Conservation (phyloP, 1,140 invertebrate genomes). For the Saxidomus purpurata region DNA sequence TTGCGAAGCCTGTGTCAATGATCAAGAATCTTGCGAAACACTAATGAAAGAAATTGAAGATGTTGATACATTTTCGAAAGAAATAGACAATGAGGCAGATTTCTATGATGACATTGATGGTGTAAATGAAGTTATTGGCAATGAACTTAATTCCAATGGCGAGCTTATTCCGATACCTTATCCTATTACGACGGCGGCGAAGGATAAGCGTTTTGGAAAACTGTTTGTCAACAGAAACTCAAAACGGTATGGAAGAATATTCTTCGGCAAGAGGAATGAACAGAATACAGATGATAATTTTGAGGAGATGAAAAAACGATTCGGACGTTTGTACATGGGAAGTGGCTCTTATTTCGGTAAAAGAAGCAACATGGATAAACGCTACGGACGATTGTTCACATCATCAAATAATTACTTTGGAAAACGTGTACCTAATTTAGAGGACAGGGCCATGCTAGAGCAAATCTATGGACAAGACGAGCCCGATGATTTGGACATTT, state of each 20-base stretch:
- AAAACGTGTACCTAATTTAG: not conserved
- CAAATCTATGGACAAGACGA: not conserved
- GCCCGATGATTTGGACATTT: not conserved
- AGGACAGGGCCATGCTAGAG: not conserved
- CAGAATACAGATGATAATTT: not conserved
- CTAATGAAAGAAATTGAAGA: constrained; percentile 27
- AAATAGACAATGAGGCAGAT: not conserved
- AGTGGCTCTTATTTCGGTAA: not conserved
- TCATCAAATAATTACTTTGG: not conserved
- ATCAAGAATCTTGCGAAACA: constrained; percentile 10
- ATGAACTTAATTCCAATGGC: not conserved
- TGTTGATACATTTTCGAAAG: not conserved
- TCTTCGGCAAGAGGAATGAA: constrained; percentile 11
- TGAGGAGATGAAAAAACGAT: not conserved
- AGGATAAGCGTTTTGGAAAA: constrained; percentile 33
- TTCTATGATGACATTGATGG: not conserved
- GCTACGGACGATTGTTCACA: not conserved
- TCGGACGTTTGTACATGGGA: not conserved
- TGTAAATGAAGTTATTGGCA: not conserved
- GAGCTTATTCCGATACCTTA: not conserved
- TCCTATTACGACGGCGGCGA: not conserved
- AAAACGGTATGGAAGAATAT: not conserved
- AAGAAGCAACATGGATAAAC: constrained; percentile 18
- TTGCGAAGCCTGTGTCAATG: constrained; percentile 33
- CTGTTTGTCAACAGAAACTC: constrained; percentile 11